A percentile compares a stretch with the other conserved stretches of the same genome.
Evolutionary conservation across 92 coral and sea anemone species (phyloP).

Genomic region (Heliopora coerulea): DNA sequence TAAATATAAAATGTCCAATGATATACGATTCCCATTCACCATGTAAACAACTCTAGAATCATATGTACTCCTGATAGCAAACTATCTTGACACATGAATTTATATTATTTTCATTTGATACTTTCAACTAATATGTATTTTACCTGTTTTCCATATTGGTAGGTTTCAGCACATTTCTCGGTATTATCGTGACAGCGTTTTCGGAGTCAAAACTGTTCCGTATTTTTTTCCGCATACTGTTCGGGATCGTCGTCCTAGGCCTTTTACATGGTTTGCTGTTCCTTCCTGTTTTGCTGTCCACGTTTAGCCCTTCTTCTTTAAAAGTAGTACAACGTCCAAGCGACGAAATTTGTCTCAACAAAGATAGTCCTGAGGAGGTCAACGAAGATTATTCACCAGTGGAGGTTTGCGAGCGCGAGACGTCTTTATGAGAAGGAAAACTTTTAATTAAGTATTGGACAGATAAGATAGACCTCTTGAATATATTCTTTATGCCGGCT

Average conservation of each 20-base stretch:
- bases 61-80: no score
- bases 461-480: no score
- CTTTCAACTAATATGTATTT: neutral
- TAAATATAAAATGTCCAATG: no score
- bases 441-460: no score
- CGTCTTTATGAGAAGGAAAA: neutral
- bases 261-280: slow-evolving; percentile 76
- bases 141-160: neutral
- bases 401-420: slow-evolving; percentile 16
- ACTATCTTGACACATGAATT: no score
- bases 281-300: slow-evolving; percentile 70
- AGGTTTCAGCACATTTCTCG: slow-evolving; percentile 77
- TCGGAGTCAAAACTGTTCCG: slow-evolving; percentile 73
- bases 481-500: no score
- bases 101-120: neutral
- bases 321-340: slow-evolving; percentile 13
- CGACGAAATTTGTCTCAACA: neutral
- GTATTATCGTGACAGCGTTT: slow-evolving; percentile 59
- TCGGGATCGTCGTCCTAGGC: slow-evolving; percentile 71
- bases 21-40: no score
- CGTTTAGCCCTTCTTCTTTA: slow-evolving; percentile 28
- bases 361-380: neutral
- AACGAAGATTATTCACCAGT: neutral
- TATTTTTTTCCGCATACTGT: slow-evolving; percentile 77
- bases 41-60: no score